Evolutionary conservation across 1,140 invertebrate genomes (phyloP).

Genomic region (Physella acuta): DNA sequence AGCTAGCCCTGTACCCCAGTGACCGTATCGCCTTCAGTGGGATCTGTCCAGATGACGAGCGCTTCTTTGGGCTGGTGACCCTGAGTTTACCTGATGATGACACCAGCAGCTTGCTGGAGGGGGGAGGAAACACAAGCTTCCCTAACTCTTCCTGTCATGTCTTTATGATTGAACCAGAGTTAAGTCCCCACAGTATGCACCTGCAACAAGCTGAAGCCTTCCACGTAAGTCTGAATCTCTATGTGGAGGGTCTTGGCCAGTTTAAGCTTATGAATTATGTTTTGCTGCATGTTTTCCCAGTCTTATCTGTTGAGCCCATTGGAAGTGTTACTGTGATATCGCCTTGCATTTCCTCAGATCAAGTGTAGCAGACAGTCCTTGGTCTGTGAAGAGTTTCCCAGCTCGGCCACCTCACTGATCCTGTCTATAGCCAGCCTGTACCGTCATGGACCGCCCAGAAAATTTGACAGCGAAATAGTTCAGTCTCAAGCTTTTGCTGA

Average conservation of each 20-base stretch:
- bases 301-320: too few relatives aligned
- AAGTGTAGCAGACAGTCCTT: too few relatives aligned
- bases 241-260: too few relatives aligned
- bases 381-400: conserved; percentile 90
- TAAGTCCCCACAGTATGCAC: conserved; percentile 64
- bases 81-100: conserved; percentile 64
- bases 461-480: conserved; percentile 59
- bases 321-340: too few relatives aligned
- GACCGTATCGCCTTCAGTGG: conserved; percentile 86
- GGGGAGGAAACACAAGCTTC: conserved; percentile 33
- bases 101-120: conserved; percentile 41
- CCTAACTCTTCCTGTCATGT: conserved; percentile 91
- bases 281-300: too few relatives aligned
- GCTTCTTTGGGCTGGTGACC: conserved; percentile 90
- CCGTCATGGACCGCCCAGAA: conserved; percentile 41
- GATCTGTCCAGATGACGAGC: conserved; percentile 80
- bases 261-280: too few relatives aligned
- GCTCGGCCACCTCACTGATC: conserved; percentile 83
- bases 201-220: conserved; percentile 16
- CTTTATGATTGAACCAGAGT: conserved; percentile 86
- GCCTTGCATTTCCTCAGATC: too few relatives aligned
- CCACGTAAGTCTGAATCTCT: conserved; percentile 12
- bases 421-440: conserved; percentile 57
- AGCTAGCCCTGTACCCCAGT: conserved; percentile 79
- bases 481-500: conserved; percentile 61